Evolutionary conservation across 2,888 invertebrate species (phyloP), one percentile per base, ranked within the genome.

Genomic region (Amiota minor): DNA sequence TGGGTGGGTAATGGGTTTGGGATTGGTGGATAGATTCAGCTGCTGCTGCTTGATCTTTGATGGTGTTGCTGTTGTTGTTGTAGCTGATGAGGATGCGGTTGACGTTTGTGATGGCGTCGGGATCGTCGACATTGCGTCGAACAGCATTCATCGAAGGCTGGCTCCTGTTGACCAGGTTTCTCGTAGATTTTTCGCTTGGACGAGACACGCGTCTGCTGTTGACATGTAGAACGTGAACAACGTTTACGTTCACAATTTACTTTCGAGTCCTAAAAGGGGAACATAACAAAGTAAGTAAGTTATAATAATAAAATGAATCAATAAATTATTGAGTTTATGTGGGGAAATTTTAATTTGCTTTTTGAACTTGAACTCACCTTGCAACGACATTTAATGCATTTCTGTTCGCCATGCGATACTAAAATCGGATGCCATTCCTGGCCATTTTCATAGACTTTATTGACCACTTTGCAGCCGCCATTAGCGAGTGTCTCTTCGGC

Each of bases 371-470:
- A 35, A 80, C 91, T 91, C 90, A 97, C 97, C 93, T 95, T 95
- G 92, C 98, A 98, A 82, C 94, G 93, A 89, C 98, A 98, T 81
- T 94, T 95, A 88, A 97, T 95, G 89, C 97, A 98, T 89, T 95
- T 93, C 89, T 96, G 93, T 86, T 95, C 95, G 53, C 97, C 97
- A 84, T 96, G 95, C 16, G 97, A 95, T 84, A 94, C 94, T 79
- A 98, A 92, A 20, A 94, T 93, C 0, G 97, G 97, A 91, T 97
- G 96, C 92, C 96, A 98, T 88, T 95, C 95, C 82, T 94, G 93
- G 50, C 96, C 96, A 80, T 93, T 93, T 72, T 91, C 91, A 79
- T 91, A 91, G 11, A 89, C 75, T 53, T 87, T 90, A 56, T 91
- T 91, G 0, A 94, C 93, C 85, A 95, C 95, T 85, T 93, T 93